Percentiles rank a stretch among this genome's conserved stretches.
Conservation (phyloP, 2,113 vertebrate genomes). For the Verasper variegatus region DNA sequence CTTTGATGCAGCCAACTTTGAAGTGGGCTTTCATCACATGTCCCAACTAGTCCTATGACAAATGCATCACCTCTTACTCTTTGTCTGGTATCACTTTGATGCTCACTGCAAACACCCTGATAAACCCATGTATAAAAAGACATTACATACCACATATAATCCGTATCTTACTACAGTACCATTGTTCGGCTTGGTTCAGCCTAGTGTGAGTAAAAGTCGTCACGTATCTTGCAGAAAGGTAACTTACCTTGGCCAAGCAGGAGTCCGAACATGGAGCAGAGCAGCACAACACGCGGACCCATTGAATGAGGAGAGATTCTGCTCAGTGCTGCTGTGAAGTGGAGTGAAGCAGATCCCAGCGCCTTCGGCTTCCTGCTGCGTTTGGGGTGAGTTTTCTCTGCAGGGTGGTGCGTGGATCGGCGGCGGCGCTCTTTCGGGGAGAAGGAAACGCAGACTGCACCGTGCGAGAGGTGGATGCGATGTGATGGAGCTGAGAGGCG, state of each 20-base stretch:
- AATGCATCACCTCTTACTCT: conserved; percentile 47
- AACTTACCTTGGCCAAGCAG: conserved; percentile 81
- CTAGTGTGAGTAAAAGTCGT: too few species aligned
- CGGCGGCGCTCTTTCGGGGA: too few species aligned
- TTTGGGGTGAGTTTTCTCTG: background rate
- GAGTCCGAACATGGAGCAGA: conserved; percentile 73
- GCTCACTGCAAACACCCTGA: background rate
- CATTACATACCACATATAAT: background rate
- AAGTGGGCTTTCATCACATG: conserved; percentile 58
- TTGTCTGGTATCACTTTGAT: conserved; percentile 7
- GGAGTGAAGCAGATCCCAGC: too few species aligned
- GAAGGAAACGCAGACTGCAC: background rate
- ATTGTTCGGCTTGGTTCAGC: too few species aligned
- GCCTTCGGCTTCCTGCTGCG: too few species aligned
- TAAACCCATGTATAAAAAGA: background rate
- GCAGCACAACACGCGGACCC: conserved; percentile 67
- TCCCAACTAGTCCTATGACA: conserved; percentile 54
- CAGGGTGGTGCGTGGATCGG: background rate
- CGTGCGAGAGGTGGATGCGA: conserved; percentile 55
- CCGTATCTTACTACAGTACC: too few species aligned
- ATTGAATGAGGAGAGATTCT: conserved; percentile 53
- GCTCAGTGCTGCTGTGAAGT: background rate
- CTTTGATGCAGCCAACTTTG: conserved; percentile 37
- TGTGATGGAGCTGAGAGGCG: conserved; percentile 64
- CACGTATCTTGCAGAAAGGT: conserved; percentile 12